Evolutionary conservation across 2,797 vertebrate species (phyloP), one percentile per base, ranked within the genome.

Genomic region (Toxotes lorentzi): DNA sequence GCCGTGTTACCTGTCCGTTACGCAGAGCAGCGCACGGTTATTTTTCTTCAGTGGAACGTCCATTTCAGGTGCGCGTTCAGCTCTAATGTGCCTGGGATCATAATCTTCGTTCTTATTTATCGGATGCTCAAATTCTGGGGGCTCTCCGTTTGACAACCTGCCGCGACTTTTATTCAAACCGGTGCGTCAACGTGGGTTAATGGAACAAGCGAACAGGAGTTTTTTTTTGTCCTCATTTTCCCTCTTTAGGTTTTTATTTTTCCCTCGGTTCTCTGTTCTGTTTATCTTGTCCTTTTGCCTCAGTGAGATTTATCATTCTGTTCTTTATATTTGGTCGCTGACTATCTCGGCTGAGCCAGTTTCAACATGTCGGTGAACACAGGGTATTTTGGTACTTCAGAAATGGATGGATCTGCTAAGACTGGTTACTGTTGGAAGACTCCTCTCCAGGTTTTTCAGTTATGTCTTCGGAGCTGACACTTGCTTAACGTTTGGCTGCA

Each of bases 151-250:
- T 73, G 73, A 78, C 85, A 80, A 80, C 79, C 85, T 76, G 82
- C 82, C 47, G 70, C 9, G 70, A 71, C 82, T 86, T 30, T 58
- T 5, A 70, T 72, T 54, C 62, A 34, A 66, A 16, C 76, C 53
- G 67, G 83, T 61, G 83, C 86, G 84, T 83, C 79, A 86, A 51
- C 91, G 79, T 92, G 89, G 90, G 88, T 94, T 88, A 90, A 86
- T 89, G 81, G 91, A 88, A 53, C 88, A 81, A 47, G 65, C 70
- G 61, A 30, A 30, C 27, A 30, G 27, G 27, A 30, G 27, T 79
- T 64, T 27, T 73, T 83, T 83, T 8, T 21, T 47, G 65, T 70
- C 24, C 70, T 17, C 34, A 23, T 78, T 58, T 48, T 64, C 34
- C 61, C 53, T 5, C 35, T 43, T 27, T 45, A 17, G 50, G 1